A percentile compares a stretch with the other conserved stretches of the same genome.
Conservation (phyloP, 2,888 invertebrate genomes). For the Bhutanitis thaidina region DNA sequence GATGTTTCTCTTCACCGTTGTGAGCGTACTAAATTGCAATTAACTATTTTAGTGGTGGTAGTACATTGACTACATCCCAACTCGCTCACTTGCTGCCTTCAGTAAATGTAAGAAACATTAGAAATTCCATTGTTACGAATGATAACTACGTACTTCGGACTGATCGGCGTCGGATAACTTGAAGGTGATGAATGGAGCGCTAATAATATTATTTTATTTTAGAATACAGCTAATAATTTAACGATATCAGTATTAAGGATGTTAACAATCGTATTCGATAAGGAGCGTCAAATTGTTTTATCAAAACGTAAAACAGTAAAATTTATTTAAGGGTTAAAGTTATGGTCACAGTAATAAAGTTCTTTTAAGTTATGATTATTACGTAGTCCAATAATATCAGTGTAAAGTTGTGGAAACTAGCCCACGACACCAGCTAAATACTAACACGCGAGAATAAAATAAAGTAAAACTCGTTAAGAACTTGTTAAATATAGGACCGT, state of each 20-base stretch:
- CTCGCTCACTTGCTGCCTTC: too few species aligned
- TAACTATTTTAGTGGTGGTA: too few species aligned
- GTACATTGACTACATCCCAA: too few species aligned
- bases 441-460: conserved; percentile 60
- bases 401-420: conserved; percentile 42
- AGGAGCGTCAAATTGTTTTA: conserved; percentile 10
- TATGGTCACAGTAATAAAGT: conserved; percentile 30
- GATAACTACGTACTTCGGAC: too few species aligned
- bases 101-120: too few species aligned
- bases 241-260: too few species aligned
- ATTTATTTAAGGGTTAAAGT: conserved; percentile 21
- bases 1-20: too few species aligned
- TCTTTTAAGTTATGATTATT: conserved; percentile 36
- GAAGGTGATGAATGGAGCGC: too few species aligned
- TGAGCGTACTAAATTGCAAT: too few species aligned
- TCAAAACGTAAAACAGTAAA: conserved; percentile 5
- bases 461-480: conserved; percentile 44
- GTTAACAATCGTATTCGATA: conserved; percentile 14
- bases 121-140: too few species aligned
- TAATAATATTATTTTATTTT: too few species aligned
- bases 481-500: conserved; percentile 46
- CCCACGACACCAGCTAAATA: conserved; percentile 33
- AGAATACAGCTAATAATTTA: neutral
- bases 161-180: too few species aligned
- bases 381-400: conserved; percentile 29